These are phyloP conservation scores for Nasalis larvatus DNA, from an alignment of 2,113 vertebrate genomes.

Conservation along the genomic window DNA sequence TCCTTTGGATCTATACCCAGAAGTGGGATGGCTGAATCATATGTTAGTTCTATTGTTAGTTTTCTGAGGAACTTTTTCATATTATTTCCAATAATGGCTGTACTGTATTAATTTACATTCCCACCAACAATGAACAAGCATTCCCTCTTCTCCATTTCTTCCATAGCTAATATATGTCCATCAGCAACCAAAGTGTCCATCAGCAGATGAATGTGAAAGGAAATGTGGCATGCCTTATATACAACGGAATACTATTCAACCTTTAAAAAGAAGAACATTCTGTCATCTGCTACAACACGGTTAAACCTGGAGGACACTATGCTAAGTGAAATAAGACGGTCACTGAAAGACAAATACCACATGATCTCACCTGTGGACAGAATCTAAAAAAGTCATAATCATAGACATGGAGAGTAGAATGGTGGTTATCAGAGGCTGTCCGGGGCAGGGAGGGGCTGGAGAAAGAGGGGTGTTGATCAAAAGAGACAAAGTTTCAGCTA, in stretches of 20 bases:
- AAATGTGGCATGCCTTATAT: not conserved
- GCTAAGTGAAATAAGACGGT: not conserved
- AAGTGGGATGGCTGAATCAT: not conserved
- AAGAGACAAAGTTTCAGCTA: not conserved
- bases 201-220: not conserved
- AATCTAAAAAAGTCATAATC: not conserved
- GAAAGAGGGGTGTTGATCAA: not conserved
- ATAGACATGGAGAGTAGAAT: not conserved
- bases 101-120: not conserved
- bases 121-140: not conserved
- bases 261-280: not conserved
- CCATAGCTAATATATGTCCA: not conserved
- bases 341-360: not conserved
- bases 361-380: not conserved
- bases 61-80: not conserved
- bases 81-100: not conserved
- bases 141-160: not conserved
- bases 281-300: not conserved
- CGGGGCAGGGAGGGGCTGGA: fast-evolving
- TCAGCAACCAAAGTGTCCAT: not conserved
- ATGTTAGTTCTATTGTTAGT: not conserved
- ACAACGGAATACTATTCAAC: not conserved
- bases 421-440: not conserved
- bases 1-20: not conserved
- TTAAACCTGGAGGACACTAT: not conserved